Evolutionary conservation across 2,888 invertebrate genomes (phyloP).

Genomic region (Cheilosia vernalis): DNA sequence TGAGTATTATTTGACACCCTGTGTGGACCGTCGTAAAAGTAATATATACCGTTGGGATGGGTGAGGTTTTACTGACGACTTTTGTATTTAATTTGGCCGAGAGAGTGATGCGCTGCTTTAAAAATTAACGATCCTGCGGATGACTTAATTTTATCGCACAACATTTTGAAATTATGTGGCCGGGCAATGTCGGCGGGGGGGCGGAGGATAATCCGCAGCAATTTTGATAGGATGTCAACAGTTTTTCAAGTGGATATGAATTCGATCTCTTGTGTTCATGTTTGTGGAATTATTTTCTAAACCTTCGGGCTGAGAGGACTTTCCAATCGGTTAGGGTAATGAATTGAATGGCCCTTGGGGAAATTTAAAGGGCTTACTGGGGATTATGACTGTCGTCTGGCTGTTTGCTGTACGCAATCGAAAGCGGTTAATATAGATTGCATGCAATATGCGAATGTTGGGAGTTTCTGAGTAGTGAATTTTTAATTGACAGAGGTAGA

Average conservation of each 20-base stretch:
- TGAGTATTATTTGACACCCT: conserved; percentile 68
- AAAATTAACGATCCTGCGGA: conserved; percentile 71
- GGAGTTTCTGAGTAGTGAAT: no score
- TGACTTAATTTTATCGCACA: conserved; percentile 66
- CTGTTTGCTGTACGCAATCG: no score
- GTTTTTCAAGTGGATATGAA: conserved; percentile 31
- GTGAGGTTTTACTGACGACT: conserved; percentile 31
- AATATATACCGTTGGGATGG: background rate
- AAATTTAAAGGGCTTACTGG: background rate
- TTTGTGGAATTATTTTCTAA: conserved; percentile 1
- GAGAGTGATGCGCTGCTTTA: conserved; percentile 48
- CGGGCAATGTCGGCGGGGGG: conserved; percentile 1
- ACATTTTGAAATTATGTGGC: conserved; percentile 10
- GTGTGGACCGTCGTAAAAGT: conserved; percentile 63
- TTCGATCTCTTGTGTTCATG: background rate
- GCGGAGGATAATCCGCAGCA: conserved; percentile 39
- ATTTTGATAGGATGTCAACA: conserved; percentile 54
- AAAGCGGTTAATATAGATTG: no score
- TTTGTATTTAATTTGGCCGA: conserved; percentile 70
- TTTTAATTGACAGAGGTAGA: no score
- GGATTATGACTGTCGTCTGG: background rate
- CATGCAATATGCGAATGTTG: no score
- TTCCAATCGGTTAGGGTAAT: background rate
- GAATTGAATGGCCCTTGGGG: background rate
- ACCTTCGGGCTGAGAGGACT: background rate